These are phyloP conservation scores for Hedychridium roseum DNA, from an alignment of 2,888 invertebrate species.

Conservation along the genomic window DNA sequence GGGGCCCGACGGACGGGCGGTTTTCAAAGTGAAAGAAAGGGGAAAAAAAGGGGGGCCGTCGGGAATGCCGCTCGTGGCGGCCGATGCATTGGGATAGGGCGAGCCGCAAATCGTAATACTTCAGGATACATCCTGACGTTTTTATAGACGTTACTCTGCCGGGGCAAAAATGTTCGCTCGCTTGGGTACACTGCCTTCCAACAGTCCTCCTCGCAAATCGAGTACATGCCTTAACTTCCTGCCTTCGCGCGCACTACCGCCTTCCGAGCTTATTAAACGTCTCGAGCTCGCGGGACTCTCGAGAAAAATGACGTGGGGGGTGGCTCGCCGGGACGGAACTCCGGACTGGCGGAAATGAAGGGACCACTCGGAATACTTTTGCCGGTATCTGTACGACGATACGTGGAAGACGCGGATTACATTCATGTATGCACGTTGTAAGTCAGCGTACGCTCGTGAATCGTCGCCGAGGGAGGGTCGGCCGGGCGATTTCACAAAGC, in stretches of 20 bases:
- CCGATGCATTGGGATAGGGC: conserved; percentile 31
- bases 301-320: not conserved
- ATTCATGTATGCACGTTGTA: not conserved
- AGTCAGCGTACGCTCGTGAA: not conserved
- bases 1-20: conserved; percentile 18
- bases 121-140: conserved; percentile 33
- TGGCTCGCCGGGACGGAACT: too few relatives aligned
- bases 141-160: conserved; percentile 35
- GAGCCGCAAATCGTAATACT: conserved; percentile 40
- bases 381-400: not conserved
- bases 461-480: conserved; percentile 21
- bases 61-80: conserved; percentile 4
- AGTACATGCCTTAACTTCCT: conserved; percentile 6
- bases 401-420: not conserved
- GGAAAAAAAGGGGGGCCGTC: not conserved
- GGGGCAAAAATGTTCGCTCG: conserved; percentile 27
- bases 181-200: conserved; percentile 20
- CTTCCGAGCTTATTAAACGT: too few relatives aligned
- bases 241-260: not conserved
- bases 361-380: too few relatives aligned
- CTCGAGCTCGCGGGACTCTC: too few relatives aligned
- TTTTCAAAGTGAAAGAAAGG: conserved; percentile 20
- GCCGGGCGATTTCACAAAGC: conserved; percentile 38
- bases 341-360: too few relatives aligned
- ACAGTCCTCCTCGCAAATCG: conserved; percentile 23